Percentiles rank a stretch among this genome's conserved stretches.
phyloP scores from a whole-genome alignment of 2,888 invertebrate species.

The Harpagoxenus sublaevis region DNA sequence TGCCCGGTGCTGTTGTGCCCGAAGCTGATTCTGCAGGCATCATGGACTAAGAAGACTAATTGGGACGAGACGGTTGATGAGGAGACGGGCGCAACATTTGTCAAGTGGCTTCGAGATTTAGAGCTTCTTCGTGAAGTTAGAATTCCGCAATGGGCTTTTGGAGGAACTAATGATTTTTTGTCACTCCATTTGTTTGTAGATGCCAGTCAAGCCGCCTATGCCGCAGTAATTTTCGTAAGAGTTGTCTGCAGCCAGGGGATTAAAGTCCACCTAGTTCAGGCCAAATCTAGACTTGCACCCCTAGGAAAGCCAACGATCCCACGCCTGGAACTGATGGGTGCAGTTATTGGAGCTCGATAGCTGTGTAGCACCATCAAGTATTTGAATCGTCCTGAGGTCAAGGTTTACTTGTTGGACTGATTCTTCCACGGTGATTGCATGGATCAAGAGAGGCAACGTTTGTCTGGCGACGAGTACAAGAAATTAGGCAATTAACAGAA shows the following conservation, averaged over 20 bases:
- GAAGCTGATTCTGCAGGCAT: too few relatives aligned
- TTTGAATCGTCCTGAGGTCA: too few relatives aligned
- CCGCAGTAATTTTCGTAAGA: conserved; percentile 19
- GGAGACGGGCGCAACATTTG: too few relatives aligned
- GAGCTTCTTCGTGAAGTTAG: too few relatives aligned
- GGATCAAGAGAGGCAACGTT: conserved; percentile 66
- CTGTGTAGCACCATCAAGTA: background rate
- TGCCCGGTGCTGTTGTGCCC: too few relatives aligned
- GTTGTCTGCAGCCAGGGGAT: background rate
- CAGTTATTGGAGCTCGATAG: background rate
- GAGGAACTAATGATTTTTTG: too few relatives aligned
- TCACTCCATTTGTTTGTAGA: conserved; percentile 40
- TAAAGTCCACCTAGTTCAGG: conserved; percentile 14
- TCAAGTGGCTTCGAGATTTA: too few relatives aligned
- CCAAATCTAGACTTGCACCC: conserved; percentile 11
- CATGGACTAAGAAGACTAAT: too few relatives aligned
- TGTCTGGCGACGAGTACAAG: conserved; percentile 57
- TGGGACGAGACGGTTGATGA: too few relatives aligned
- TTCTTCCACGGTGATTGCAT: conserved; percentile 72
- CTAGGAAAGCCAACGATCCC: conserved; percentile 23
- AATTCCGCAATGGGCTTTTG: too few relatives aligned
- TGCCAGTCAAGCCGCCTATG: conserved; percentile 39
- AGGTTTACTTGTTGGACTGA: conserved; percentile 58
- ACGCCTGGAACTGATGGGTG: conserved; percentile 38
- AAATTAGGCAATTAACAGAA: conserved; percentile 69